Conservation (phyloP, 2,797 vertebrate species). For the Typhlichthys subterraneus region DNA sequence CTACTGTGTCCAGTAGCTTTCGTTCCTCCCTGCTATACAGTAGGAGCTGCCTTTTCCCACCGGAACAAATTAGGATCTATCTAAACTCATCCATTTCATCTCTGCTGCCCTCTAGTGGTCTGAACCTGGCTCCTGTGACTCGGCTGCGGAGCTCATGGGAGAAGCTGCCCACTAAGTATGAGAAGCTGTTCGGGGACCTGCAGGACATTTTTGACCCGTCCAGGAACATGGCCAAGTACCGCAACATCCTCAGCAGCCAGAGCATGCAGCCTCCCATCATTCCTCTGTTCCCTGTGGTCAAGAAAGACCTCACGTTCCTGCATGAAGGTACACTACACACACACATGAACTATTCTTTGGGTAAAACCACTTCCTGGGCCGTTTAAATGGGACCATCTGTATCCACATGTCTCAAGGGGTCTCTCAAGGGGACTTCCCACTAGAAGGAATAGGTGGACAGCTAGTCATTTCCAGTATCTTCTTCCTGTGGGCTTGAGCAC, state of each 20-base stretch:
- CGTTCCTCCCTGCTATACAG: neutral
- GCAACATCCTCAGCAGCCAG: conserved; percentile 95
- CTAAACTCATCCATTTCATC: neutral
- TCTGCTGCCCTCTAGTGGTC: conserved; percentile 76
- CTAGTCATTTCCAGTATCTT: neutral
- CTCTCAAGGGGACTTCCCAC: too few species aligned
- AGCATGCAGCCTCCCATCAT: conserved; percentile 97
- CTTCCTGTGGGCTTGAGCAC: conserved; percentile 25
- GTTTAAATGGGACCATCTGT: too few species aligned
- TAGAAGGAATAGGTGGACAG: too few species aligned
- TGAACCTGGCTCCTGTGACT: conserved; percentile 91
- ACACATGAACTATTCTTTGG: neutral
- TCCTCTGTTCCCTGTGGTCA: conserved; percentile 95
- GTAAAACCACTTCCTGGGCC: too few species aligned
- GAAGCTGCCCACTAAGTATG: conserved; percentile 95
- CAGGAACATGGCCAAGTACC: conserved; percentile 97
- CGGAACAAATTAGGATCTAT: conserved; percentile 25
- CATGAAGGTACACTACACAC: conserved; percentile 85
- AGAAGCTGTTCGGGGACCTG: conserved; percentile 92
- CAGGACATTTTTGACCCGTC: conserved; percentile 97
- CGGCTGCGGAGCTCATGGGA: conserved; percentile 93
- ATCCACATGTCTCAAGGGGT: too few species aligned
- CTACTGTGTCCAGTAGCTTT: conserved; percentile 1
- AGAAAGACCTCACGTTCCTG: conserved; percentile 98
- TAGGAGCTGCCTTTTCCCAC: neutral